These are phyloP conservation scores for Balaeniceps rex DNA, from an alignment of 2,113 vertebrate species.

Conservation along the genomic window DNA sequence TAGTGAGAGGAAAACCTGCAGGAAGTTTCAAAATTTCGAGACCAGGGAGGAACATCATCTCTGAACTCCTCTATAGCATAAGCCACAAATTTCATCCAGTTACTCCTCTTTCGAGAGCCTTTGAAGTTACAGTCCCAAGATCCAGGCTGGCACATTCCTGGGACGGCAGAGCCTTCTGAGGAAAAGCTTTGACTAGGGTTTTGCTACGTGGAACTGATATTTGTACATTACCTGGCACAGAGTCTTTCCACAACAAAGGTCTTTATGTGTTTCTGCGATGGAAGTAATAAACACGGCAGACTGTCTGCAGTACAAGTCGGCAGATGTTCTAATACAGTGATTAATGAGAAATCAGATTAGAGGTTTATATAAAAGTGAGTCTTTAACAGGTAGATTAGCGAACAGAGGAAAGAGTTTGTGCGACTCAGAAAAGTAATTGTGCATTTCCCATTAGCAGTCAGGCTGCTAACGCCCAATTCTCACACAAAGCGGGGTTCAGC, in stretches of 20 bases:
- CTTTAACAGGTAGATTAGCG: neutral
- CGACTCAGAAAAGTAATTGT: rapidly evolving
- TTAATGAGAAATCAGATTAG: neutral
- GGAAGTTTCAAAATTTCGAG: neutral
- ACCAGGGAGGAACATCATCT: neutral
- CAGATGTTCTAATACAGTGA: neutral
- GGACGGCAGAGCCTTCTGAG: neutral
- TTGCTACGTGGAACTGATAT: neutral
- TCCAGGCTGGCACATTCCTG: neutral
- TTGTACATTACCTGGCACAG: neutral
- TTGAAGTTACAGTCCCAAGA: neutral
- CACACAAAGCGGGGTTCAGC: rapidly evolving
- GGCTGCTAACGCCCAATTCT: rapidly evolving
- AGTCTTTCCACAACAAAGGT: neutral
- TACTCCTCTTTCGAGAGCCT: neutral
- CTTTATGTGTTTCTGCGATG: neutral
- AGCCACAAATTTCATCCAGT: neutral
- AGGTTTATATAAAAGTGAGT: neutral
- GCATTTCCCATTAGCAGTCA: neutral
- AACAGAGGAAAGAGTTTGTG: neutral
- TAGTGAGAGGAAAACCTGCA: neutral
- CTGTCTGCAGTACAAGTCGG: neutral
- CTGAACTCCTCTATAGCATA: neutral
- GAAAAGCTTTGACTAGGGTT: neutral
- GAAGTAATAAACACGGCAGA: neutral